Evolutionary conservation across 2,888 invertebrate species (phyloP), one percentile per base, ranked within the genome.

Genomic region (Cyclophora punctaria): DNA sequence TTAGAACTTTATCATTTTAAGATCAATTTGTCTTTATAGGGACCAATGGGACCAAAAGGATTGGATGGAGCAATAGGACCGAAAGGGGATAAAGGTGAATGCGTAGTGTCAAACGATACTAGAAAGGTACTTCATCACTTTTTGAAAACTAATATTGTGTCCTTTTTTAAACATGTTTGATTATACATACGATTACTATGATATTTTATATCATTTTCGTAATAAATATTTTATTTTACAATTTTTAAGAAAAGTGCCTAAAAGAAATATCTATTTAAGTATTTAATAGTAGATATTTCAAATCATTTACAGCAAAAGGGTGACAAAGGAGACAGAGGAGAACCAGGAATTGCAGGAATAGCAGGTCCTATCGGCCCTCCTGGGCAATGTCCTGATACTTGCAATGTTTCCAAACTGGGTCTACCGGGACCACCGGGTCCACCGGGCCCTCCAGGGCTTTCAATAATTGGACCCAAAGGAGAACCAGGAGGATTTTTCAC

Each of bases 11-110:
- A 2, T 41, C 7, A 41, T 3, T n/a, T 41, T 41, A 41, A 5
- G 7, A n/a, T 7, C 34, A 34, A 44, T 20, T 43, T 44, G 34
- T 6, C 34, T 58, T 64, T 20, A 5, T 6, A 68, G 74, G 67
- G 74, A 45, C 56, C 61, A 1, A 49, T 53, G 5, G 73, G 73
- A 48, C 57, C 37, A 7, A 34, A 67, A 5, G 76, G 76, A 3
- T 55, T 53, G 20, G 65, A 71, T 47, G 75, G 75, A 4, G 63
- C 62, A 3, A 41, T 48, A 5, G 76, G 75, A 35, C 55, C 60
- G 51, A 84, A 79, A 47, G 85, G 84, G 48, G 71, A 80, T 56
- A 84, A 78, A 56, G 84, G 85, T 37, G 77, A 77, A 44, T 69
- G 67, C 57, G 56, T 65, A n/a, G 58, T 66, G 37, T 51, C 60